Evolutionary conservation across 2,113 vertebrate genomes (phyloP), one percentile per base, ranked within the genome.

Genomic region (Pseudopodoces humilis): DNA sequence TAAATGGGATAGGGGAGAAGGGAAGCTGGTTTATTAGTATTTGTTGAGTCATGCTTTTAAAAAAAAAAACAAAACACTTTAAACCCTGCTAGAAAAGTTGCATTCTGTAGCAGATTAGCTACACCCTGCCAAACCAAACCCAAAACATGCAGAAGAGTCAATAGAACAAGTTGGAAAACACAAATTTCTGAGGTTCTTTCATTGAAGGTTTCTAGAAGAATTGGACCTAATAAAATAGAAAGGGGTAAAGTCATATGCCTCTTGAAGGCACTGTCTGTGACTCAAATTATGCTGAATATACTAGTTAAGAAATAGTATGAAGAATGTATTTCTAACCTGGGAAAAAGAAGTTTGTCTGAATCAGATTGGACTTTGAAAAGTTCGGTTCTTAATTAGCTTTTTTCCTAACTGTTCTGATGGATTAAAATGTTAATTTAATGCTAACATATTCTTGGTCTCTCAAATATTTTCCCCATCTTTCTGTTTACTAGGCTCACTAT

Each of bases 401-500:
- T 67, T 53, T 65, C 55, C n/a, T 22, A 46, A 80, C 22, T 77
- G 31, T 67, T 94, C 43, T 77, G n/a, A 35, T 88, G 28, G 80
- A 87, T 88, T 69, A 62, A 62, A 68, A 52, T 88, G 71, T 90
- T 79, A 56, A 72, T 90, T 92, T 79, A 80, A 43, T 95, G 85
- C 85, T 86, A 37, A 75, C 2, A 83, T 83, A n/a, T 22, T 95
- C 22, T 39, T 56, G 33, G 33, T 91, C 25, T 94, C 79, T 95
- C 30, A 96, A 94, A 80, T 88, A 33, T 88, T 96, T 91, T 72
- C 72, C 92, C 71, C 59, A 65, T 96, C 69, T 94, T 76, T 97
- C 89, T 96, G 17, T 95, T 94, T 75, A 91, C 83, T 96, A 99
- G 99, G 98, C 96, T 96, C 98, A 97, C 59, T 99, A 99, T 75